Base-by-base conservation (phyloP, 1,140 invertebrate genomes). In the Phenacoccus solenopsis region DNA sequence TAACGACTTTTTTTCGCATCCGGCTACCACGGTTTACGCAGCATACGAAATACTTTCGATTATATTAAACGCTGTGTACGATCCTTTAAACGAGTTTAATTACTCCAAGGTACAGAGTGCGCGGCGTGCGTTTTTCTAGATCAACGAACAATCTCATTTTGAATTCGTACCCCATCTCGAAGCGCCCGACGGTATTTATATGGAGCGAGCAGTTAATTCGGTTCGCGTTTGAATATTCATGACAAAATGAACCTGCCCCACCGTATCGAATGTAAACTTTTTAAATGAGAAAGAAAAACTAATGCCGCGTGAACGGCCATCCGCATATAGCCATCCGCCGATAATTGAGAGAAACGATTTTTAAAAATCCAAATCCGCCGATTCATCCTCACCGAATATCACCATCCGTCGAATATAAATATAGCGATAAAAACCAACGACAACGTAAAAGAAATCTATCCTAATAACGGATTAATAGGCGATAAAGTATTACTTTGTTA, bases 81-180 rank as follows among this genome's bases (percentile, higher is more conserved):
- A 49, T 49, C 38, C 38, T 49, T 49, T 49, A 49, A 49, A 49
- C 38, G 38, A 49, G 38, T 49, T 49, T 49, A 49, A 49, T 49
- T 49, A 49, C 38, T 49, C 20, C 38, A 49, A 49, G 38, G 38
- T 49, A 49, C 13, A 32, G 13, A 49, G n/a, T n/a, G n/a, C n/a
- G n/a, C n/a, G n/a, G n/a, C 38, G 16, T 49, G 38, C 38, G 20
- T 49, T 49, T 49, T 49, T 49, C 38, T 49, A 49, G 38, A 49
- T 49, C 38, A 49, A 49, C 38, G 38, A 49, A 49, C 38, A 49
- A 49, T 49, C 38, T 49, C 5, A 49, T 49, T 49, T 49, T n/a
- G 38, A 3, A 49, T 49, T 49, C 38, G 16, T 49, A 16, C 38
- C 13, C 38, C 38, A 2, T n/a, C 38, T n/a, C 16, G 5, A 3